A percentile compares a stretch with the other conserved stretches of the same genome.
Evolutionary conservation across 2,888 invertebrate genomes (phyloP).

Genomic region (Clusia tigrina): DNA sequence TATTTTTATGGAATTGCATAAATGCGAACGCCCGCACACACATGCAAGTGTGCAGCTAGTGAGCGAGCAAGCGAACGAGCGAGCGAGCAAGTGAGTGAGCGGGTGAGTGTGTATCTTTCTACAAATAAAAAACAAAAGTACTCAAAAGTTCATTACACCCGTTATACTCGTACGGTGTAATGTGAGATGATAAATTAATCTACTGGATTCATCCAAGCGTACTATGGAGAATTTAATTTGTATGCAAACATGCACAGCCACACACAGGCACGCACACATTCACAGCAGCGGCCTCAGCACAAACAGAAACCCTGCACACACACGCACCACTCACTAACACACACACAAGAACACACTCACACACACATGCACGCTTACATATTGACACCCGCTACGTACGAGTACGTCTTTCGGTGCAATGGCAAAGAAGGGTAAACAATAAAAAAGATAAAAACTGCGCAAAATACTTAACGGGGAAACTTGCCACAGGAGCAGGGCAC

Average conservation of each 20-base stretch:
- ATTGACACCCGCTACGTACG: constrained; percentile 4
- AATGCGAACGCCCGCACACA: not conserved
- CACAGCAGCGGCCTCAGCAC: constrained; percentile 20
- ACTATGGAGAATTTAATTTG: constrained; percentile 58
- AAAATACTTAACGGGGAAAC: not conserved
- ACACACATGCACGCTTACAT: constrained; percentile 28
- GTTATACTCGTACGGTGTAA: constrained; percentile 47
- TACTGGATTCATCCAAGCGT: constrained; percentile 54
- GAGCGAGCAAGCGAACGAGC: no score
- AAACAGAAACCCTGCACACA: constrained; percentile 31
- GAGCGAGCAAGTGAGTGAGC: no score
- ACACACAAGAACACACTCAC: constrained; percentile 19
- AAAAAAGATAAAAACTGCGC: not conserved
- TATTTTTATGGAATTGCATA: not conserved
- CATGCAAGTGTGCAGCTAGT: no score
- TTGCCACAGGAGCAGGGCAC: constrained; percentile 15
- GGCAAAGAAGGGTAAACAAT: not conserved
- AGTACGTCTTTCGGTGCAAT: not conserved
- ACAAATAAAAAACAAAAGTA: constrained; percentile 17
- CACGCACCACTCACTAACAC: constrained; percentile 16
- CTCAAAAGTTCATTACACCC: constrained; percentile 57
- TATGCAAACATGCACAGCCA: constrained; percentile 49
- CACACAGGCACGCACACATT: constrained; percentile 27
- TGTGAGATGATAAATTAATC: constrained; percentile 59
- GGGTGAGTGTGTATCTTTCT: not conserved